These are phyloP conservation scores for Drosophila mercatorum DNA, from an alignment of 2,888 invertebrate genomes.

Conservation along the genomic window DNA sequence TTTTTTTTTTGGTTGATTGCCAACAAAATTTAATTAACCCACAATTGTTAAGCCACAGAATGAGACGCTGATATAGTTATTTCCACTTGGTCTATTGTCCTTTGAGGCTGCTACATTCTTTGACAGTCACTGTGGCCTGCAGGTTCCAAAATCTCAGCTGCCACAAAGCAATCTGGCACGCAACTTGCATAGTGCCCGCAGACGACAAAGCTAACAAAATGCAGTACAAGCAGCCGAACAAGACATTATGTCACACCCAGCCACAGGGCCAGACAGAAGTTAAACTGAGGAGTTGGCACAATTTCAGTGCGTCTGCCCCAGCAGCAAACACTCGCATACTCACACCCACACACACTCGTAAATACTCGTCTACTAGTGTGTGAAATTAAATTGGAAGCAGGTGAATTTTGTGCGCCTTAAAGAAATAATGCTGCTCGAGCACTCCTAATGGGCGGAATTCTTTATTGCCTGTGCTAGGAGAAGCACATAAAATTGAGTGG, in stretches of 20 bases:
- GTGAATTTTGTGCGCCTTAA: conserved; percentile 21
- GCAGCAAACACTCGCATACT: not conserved
- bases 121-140: conserved; percentile 51
- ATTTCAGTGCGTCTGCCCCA: conserved; percentile 38
- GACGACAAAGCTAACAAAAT: conserved; percentile 26
- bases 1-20: conserved; percentile 46
- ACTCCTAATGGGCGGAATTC: conserved; percentile 6
- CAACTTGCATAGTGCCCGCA: conserved; percentile 38
- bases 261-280: conserved; percentile 5
- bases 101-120: conserved; percentile 27
- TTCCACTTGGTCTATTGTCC: conserved; percentile 28
- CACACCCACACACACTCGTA: not conserved
- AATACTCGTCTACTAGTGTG: not conserved
- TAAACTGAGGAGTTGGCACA: conserved; percentile 3
- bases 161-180: conserved; percentile 49
- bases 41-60: conserved; percentile 50
- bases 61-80: conserved; percentile 52
- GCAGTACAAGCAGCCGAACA: conserved; percentile 30
- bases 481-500: not conserved
- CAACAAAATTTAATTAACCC: conserved; percentile 71
- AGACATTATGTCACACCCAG: conserved; percentile 34
- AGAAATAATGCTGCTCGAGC: conserved; percentile 11
- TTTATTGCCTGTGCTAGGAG: conserved; percentile 11
- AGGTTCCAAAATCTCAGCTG: not conserved
- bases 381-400: conserved; percentile 28